phyloP scores from a whole-genome alignment of 2,888 invertebrate species.

The Pheosia gnoma region DNA sequence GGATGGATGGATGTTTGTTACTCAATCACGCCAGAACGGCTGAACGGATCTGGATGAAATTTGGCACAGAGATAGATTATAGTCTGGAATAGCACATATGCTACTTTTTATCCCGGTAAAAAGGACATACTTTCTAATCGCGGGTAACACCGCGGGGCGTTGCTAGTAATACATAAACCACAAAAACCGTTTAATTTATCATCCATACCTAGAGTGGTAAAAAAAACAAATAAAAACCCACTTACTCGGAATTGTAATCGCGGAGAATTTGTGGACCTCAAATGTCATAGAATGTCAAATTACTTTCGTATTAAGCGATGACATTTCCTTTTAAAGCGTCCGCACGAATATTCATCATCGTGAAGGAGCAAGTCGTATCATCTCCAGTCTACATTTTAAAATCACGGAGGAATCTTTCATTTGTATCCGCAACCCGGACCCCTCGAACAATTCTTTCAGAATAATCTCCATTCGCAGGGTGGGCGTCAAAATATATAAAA shows the following conservation, averaged over 20 bases:
- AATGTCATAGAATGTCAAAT: slow-evolving; percentile 29
- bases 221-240: slow-evolving; percentile 7
- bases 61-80: too few species aligned
- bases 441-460: slow-evolving; percentile 39
- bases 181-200: not conserved
- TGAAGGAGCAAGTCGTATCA: slow-evolving; percentile 33
- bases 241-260: not conserved
- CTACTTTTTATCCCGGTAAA: too few species aligned
- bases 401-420: slow-evolving; percentile 34
- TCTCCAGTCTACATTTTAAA: slow-evolving; percentile 32
- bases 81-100: too few species aligned
- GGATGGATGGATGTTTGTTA: too few species aligned
- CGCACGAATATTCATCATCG: slow-evolving; percentile 32
- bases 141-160: too few species aligned
- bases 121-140: too few species aligned
- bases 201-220: not conserved
- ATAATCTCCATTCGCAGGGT: slow-evolving; percentile 47
- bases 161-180: too few species aligned
- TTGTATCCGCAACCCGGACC: slow-evolving; percentile 33
- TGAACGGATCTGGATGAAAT: too few species aligned
- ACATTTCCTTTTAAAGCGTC: slow-evolving; percentile 30
- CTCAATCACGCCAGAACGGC: too few species aligned
- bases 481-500: slow-evolving; percentile 49
- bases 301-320: slow-evolving; percentile 31
- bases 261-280: slow-evolving; percentile 5